Base-by-base conservation (phyloP, 2,797 vertebrate genomes). In the Lerista edwardsae region DNA sequence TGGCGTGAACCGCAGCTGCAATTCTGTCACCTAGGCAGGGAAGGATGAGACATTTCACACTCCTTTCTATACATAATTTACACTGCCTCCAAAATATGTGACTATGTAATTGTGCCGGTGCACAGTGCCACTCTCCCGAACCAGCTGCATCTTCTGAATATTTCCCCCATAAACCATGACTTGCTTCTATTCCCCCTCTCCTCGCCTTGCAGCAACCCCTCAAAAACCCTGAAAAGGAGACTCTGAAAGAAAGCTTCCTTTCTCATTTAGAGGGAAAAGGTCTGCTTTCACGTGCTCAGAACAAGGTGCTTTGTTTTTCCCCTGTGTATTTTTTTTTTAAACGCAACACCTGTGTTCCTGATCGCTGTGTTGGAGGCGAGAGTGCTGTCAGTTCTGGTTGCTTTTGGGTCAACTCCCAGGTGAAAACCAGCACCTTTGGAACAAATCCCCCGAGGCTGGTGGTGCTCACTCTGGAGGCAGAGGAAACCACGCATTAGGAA, bases 61-160 rank as follows among this genome's bases (percentile, higher is more conserved):
- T 65, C 75, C 81, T 81, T 61, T 41, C 69, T 82, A 85, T 87
- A 82, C 77, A 89, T 87, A 62, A 90, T 90, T 91, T 85, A 91
- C 87, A 90, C 77, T 78, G 75, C 65, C 74, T 85, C 51, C 75
- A 82, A 86, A 88, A 82, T 78, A 84, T 82, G 83, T 61, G 78
- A 84, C 85, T 86, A 73, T 51, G 39, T 47, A 82, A 79, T 76
- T 51, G 44, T 19, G 4, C 73, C 29, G 21, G 57, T 55, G 65
- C 31, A 31, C 41, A 6, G 14, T 55, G 21, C 39, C 23, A 5
- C 31, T 10, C 5, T 51, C 71, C 51, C 17, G 10, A 65, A 51
- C 25, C 10, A 76, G n/a, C 51, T 51, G 39, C 15, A 34, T 55
- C 39, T 25, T 39, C n/a, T 3, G 67, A 29, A 8, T 6, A 8